Evolutionary conservation across 2,113 vertebrate genomes (phyloP), one percentile per base, ranked within the genome.

Genomic region (Eidolon helvum): DNA sequence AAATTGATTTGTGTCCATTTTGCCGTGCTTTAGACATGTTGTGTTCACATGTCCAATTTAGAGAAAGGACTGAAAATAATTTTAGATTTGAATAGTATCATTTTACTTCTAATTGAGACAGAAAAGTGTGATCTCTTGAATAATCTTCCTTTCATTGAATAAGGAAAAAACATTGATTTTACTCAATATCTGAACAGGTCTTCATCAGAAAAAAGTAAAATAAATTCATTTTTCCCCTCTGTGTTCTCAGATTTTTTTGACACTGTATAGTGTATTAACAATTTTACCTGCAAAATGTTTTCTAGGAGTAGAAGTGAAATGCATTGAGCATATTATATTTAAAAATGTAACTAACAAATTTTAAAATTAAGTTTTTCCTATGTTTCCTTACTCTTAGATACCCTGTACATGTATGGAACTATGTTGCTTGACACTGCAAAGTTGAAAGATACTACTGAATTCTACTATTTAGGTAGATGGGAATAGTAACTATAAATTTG

Each of bases 11-110:
- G 35, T 92, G 40, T 91, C 45, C 45, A 38, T 53, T 91, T 79
- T 96, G 28, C 6, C 79, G 7, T 87, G 35, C 16, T 40, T 86
- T 69, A 63, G 63, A 28, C 19, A n/a, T 85, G 38, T 26, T 68
- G 35, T 85, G 48, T 61, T 91, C 69, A 0, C 4, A 24, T 92
- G n/a, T 59, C 14, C 28, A 83, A 57, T 45, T 74, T 66, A 83
- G 35, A 95, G 21, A 75, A 78, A 96, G 69, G 45, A 35, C 24
- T 84, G 55, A 74, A 84, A 83, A 66, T 22, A 93, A 95, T 50
- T 96, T 95, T n/a, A 57, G 87, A 82, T 79, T 83, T 94, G 33
- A 21, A 57, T 75, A 86, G 30, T 16, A 69, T 79, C 21, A 50
- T 88, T 91, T 91, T 93, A 48, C 68, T 79, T 95, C 40, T 74